A percentile compares a stretch with the other conserved stretches of the same genome.
Conservation (phyloP, 2,888 invertebrate species). For the Pinctada fucata region DNA sequence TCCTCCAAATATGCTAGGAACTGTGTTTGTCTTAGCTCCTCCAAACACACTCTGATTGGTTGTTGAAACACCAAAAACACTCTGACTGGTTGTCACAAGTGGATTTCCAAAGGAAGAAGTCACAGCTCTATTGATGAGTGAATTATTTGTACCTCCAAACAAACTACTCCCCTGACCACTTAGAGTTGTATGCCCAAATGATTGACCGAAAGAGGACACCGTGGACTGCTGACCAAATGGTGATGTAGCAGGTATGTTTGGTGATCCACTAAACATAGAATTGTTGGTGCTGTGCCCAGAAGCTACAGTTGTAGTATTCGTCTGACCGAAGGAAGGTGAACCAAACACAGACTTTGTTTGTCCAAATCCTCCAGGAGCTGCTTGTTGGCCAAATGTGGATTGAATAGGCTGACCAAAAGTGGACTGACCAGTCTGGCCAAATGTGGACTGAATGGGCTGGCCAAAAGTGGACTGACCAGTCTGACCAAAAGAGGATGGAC, state of each 20-base stretch:
- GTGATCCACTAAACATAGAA: neutral
- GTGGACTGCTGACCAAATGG: neutral
- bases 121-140: too few relatives aligned
- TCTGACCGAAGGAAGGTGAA: too few relatives aligned
- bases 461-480: neutral
- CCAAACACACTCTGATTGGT: constrained; percentile 16
- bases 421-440: neutral
- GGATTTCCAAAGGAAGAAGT: neutral
- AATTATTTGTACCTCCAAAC: constrained; percentile 13
- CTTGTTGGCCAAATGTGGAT: neutral
- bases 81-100: neutral
- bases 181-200: neutral
- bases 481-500: neutral
- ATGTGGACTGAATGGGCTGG: neutral
- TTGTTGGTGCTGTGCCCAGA: too few relatives aligned
- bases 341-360: too few relatives aligned
- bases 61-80: constrained; percentile 14
- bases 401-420: neutral
- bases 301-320: too few relatives aligned
- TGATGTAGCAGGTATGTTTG: neutral
- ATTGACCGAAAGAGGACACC: neutral
- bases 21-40: constrained; percentile 8
- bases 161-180: neutral
- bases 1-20: constrained; percentile 1
- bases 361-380: too few relatives aligned